These are phyloP conservation scores for Scalopus aquaticus DNA, from an alignment of 2,113 vertebrate genomes.

Conservation along the genomic window DNA sequence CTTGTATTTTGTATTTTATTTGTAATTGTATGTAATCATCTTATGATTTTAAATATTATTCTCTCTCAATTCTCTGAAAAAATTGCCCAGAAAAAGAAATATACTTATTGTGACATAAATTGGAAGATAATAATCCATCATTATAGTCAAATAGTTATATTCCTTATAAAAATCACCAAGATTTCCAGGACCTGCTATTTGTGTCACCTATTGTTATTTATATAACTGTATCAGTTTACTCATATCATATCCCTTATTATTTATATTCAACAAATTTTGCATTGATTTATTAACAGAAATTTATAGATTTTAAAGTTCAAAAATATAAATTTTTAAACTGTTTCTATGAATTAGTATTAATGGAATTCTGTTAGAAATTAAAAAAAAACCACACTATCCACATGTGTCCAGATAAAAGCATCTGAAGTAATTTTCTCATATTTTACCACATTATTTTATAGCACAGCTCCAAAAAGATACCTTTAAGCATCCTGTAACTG, in stretches of 20 bases:
- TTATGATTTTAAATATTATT: constrained; percentile 31
- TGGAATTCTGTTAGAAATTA: not conserved
- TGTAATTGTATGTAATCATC: constrained; percentile 29
- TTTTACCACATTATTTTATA: not conserved
- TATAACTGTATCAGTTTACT: not conserved
- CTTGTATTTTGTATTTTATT: not conserved
- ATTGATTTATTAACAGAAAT: constrained; percentile 37
- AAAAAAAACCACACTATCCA: not conserved
- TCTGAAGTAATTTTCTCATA: not conserved
- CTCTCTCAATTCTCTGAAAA: constrained; percentile 33
- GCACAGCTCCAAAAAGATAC: not conserved
- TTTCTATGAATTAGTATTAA: constrained; percentile 25
- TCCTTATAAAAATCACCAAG: constrained; percentile 50
- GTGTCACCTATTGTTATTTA: not conserved
- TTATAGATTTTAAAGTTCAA: constrained; percentile 21
- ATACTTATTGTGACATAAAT: not conserved
- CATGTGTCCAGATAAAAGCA: not conserved
- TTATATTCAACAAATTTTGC: not conserved
- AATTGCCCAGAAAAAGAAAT: not conserved
- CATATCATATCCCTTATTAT: not conserved
- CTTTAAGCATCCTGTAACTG: not conserved
- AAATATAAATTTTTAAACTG: not conserved
- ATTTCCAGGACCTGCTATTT: constrained; percentile 3
- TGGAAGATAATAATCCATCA: constrained; percentile 17
- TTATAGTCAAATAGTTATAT: constrained; percentile 5